Percentiles rank a stretch among this genome's conserved stretches.
Evolutionary conservation across 2,113 vertebrate species (phyloP).

Genomic region (Zootoca vivipara): DNA sequence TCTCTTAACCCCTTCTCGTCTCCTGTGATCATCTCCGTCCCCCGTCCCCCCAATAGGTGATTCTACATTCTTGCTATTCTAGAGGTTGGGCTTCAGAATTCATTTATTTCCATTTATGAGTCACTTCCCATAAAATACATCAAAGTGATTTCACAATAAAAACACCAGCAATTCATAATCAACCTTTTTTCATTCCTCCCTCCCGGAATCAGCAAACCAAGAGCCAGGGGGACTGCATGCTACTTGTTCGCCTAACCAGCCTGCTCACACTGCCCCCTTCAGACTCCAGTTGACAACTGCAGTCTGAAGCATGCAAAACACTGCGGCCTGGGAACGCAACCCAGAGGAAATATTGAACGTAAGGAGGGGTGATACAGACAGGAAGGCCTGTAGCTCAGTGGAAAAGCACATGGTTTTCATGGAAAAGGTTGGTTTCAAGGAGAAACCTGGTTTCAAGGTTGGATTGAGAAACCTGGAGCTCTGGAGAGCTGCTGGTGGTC

Average conservation of each 20-base stretch:
- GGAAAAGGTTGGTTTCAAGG: no score
- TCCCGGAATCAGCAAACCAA: slow-evolving; percentile 64
- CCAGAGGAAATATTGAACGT: not conserved
- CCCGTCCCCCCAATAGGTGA: not conserved
- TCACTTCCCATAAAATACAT: no score
- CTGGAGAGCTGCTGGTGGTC: no score
- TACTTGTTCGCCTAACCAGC: slow-evolving; percentile 64
- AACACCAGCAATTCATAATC: not conserved
- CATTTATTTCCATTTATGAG: no score
- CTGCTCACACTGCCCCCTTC: slow-evolving; percentile 58
- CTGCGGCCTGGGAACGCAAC: not conserved
- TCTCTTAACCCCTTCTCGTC: slow-evolving; percentile 4
- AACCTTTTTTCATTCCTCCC: slow-evolving; percentile 49
- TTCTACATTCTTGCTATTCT: slow-evolving; percentile 46
- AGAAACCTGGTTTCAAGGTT: no score
- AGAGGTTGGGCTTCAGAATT: not conserved
- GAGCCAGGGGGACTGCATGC: slow-evolving; percentile 60
- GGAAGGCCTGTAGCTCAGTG: no score
- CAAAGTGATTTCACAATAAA: no score
- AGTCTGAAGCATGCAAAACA: slow-evolving; percentile 12
- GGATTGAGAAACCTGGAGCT: no score
- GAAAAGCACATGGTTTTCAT: no score
- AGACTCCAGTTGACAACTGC: slow-evolving; percentile 50
- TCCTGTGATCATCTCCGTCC: not conserved
- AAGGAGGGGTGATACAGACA: no score